Conservation (phyloP, 2,888 invertebrate species). For the Aproaerema taeniolella region DNA sequence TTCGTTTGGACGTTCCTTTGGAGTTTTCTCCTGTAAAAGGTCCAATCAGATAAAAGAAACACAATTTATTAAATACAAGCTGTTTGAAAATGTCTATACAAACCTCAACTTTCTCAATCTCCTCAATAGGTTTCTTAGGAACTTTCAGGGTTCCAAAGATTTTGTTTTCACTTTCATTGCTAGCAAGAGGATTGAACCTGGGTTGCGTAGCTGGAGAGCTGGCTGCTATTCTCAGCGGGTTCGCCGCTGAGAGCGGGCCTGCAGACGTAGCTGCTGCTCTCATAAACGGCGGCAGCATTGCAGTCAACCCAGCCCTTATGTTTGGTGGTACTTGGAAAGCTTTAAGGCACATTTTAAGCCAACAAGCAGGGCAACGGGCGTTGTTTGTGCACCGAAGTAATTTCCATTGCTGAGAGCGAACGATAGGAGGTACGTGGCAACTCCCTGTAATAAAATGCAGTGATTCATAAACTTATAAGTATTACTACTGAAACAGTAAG, state of each 20-base stretch:
- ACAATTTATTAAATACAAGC: not conserved
- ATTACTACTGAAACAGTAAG: not conserved
- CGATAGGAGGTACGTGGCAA: conserved; percentile 84
- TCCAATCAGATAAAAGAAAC: conserved; percentile 9
- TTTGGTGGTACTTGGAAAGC: conserved; percentile 86
- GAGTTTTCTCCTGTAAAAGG: conserved; percentile 44
- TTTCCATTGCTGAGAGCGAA: conserved; percentile 84
- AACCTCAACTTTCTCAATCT: conserved; percentile 53
- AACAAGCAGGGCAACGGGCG: conserved; percentile 89
- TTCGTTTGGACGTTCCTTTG: conserved; percentile 39
- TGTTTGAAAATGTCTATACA: conserved; percentile 11
- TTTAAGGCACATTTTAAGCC: conserved; percentile 90
- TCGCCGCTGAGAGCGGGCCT: conserved; percentile 41
- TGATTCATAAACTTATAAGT: not conserved
- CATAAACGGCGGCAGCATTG: conserved; percentile 84
- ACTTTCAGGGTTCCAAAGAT: conserved; percentile 51
- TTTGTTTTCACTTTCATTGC: conserved; percentile 51
- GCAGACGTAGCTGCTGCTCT: conserved; percentile 45
- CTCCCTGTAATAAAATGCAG: conserved; percentile 65
- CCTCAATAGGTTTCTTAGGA: conserved; percentile 47
- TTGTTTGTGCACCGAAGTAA: conserved; percentile 82
- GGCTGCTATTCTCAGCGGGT: conserved; percentile 46
- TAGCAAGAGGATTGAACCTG: conserved; percentile 42
- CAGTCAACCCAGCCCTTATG: conserved; percentile 81
- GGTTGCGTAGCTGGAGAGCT: conserved; percentile 38